phyloP scores from a whole-genome alignment of 2,888 invertebrate species.

The Erpobdella octoculata region DNA sequence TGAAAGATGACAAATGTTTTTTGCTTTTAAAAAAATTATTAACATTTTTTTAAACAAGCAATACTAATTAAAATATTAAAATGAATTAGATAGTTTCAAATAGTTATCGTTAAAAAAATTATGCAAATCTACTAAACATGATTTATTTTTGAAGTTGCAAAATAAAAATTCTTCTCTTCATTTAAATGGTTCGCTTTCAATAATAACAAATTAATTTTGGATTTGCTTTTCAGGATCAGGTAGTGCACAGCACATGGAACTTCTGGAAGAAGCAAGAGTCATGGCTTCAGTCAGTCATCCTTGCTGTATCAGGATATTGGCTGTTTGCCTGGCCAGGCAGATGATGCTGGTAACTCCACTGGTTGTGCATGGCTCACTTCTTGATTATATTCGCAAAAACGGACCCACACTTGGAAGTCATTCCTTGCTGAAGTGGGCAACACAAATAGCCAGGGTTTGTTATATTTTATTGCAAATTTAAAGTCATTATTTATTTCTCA shows the following conservation, averaged over 20 bases:
- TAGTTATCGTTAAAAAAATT: too few species aligned
- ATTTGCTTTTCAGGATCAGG: constrained; percentile 45
- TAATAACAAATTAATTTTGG: background rate
- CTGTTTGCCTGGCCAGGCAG: constrained; percentile 80
- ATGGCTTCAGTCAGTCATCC: constrained; percentile 96
- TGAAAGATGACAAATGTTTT: too few species aligned
- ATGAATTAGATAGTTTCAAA: too few species aligned
- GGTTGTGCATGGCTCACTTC: constrained; percentile 89
- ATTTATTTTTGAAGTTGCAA: too few species aligned
- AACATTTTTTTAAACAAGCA: too few species aligned
- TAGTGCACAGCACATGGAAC: constrained; percentile 75
- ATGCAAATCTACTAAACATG: too few species aligned
- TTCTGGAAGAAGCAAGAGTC: constrained; percentile 89
- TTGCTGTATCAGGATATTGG: constrained; percentile 79
- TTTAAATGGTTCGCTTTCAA: background rate
- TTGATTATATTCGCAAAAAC: constrained; percentile 86
- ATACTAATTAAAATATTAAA: too few species aligned
- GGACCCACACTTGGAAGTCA: constrained; percentile 87
- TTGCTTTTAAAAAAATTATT: too few species aligned
- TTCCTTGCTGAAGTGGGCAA: constrained; percentile 88
- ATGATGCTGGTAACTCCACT: constrained; percentile 96
- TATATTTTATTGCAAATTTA: background rate
- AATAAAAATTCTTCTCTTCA: background rate
- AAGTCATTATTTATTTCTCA: background rate
- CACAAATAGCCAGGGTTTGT: constrained; percentile 74